Evolutionary conservation across 2,888 invertebrate genomes (phyloP), one percentile per base, ranked within the genome.

Genomic region (Lampropteryx suffumata): DNA sequence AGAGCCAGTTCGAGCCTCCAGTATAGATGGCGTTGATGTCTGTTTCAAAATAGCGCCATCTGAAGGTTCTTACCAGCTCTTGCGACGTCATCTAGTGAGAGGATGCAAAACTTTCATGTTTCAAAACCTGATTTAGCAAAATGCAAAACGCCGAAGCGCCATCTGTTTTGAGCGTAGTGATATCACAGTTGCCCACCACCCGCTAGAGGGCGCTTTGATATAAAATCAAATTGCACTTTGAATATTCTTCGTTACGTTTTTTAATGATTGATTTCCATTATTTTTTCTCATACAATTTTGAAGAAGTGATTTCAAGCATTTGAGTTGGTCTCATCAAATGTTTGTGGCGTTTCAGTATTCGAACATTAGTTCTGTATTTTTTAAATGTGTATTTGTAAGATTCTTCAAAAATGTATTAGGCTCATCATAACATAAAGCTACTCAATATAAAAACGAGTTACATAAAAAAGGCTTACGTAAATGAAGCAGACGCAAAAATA

Each of bases 161-260:
- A 46, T 32, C 49, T 43, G 8, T 13, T 11, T 29, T 40, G 32
- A 36, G 33, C 1, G 8, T 27, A 35, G 17, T 10, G 9, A 0
- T 21, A 1, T 17, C 17, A 1, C 17, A 28, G 11, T 24, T 29
- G 7, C 29, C 21, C 3, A 2, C 42, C 34, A 41, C 14, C 30
- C 37, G 36, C 9, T 53, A 62, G 62, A 53, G 56, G 59, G 33
- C 61, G 48, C 45, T 51, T 14, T 39, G 1, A 13, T 28, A 30
- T 4, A 27, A 21, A 34, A 21, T 21, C n/a, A 14, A 33, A 17
- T n/a, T n/a, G n/a, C n/a, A n/a, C n/a, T n/a, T n/a, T n/a, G n/a
- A n/a, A n/a, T n/a, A n/a, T n/a, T n/a, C n/a, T n/a, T n/a, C n/a
- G n/a, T n/a, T n/a, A n/a, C n/a, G n/a, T n/a, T n/a, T n/a, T n/a